These are phyloP conservation scores for Picus viridis DNA, from an alignment of 2,797 vertebrate species.

Conservation along the genomic window DNA sequence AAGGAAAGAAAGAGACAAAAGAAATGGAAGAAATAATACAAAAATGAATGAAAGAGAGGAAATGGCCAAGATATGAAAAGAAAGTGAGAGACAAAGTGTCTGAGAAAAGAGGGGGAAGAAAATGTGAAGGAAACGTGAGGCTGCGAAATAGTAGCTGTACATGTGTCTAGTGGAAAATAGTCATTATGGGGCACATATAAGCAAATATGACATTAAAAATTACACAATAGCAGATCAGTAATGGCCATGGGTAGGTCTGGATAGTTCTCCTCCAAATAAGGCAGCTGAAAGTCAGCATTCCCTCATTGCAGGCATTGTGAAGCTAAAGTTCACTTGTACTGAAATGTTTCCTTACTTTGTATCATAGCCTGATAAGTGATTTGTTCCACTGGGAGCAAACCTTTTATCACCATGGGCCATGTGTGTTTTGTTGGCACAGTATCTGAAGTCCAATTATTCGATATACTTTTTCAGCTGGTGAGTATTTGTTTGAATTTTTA, in stretches of 20 bases:
- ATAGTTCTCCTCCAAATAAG: conserved; percentile 49
- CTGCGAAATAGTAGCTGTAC: conserved; percentile 22
- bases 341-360: conserved; percentile 70
- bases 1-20: conserved; percentile 16
- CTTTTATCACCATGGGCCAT: conserved; percentile 61
- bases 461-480: conserved; percentile 62
- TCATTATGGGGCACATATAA: conserved; percentile 27
- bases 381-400: conserved; percentile 49
- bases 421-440: conserved; percentile 66
- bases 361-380: conserved; percentile 61
- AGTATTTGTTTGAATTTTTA: conserved; percentile 63
- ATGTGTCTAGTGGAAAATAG: conserved; percentile 45
- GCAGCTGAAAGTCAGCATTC: conserved; percentile 42
- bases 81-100: conserved; percentile 1
- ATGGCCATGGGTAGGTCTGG: conserved; percentile 37
- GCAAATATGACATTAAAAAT: conserved; percentile 59
- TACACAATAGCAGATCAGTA: conserved; percentile 45
- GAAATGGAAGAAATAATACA: not conserved
- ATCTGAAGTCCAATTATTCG: conserved; percentile 48
- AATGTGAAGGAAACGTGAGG: conserved; percentile 20
- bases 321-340: conserved; percentile 62
- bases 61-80: not conserved
- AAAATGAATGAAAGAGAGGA: conserved; percentile 38
- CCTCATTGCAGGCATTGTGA: conserved; percentile 35
- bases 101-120: conserved; percentile 30